Conservation (phyloP, 2,888 invertebrate species). For the Tipula lateralis region DNA sequence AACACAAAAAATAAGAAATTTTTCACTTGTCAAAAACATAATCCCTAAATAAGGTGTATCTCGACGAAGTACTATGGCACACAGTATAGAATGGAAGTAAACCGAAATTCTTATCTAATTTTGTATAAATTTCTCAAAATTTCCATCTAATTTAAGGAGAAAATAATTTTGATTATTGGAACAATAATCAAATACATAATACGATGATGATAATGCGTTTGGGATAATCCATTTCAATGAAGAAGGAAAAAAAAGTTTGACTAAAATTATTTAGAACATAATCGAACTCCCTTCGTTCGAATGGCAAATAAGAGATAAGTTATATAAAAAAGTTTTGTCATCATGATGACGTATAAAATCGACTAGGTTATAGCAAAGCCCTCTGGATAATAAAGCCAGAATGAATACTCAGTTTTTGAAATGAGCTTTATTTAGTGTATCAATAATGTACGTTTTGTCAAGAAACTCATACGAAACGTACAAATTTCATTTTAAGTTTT, state of each 20-base stretch:
- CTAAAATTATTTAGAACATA: neutral
- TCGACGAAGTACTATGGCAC: neutral
- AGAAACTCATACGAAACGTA: no score
- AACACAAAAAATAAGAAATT: neutral
- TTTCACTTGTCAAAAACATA: neutral
- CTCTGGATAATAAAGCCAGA: no score
- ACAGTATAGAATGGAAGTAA: neutral
- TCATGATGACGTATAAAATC: no score
- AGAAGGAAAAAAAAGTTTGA: neutral
- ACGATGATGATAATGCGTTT: neutral
- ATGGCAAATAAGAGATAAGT: neutral
- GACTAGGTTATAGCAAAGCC: no score
- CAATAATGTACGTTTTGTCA: no score
- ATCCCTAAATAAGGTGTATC: neutral
- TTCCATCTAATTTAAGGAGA: neutral
- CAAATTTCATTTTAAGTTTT: no score
- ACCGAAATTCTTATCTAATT: neutral
- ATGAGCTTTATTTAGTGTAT: no score
- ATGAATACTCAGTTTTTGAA: no score
- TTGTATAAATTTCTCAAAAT: neutral
- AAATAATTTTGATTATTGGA: neutral
- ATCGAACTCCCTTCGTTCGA: neutral
- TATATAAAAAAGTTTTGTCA: neutral
- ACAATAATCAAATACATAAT: neutral
- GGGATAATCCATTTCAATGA: neutral